Percentiles rank a stretch among this genome's conserved stretches.
These are phyloP conservation scores for Chelonus insularis DNA, from an alignment of 1,140 invertebrate genomes.

Conservation along the genomic window DNA sequence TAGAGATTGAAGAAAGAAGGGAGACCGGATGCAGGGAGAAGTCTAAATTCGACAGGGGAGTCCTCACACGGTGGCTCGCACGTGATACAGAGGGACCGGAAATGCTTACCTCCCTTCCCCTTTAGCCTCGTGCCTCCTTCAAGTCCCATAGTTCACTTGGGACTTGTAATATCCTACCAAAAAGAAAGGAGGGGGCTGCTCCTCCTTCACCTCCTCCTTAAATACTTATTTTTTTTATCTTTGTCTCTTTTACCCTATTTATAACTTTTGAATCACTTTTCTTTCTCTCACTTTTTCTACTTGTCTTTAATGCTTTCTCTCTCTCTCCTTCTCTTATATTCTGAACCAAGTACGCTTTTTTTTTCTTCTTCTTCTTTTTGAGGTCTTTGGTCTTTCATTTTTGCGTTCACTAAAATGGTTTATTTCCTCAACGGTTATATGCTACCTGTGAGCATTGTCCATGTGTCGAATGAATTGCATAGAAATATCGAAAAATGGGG, in stretches of 20 bases:
- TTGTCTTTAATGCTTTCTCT: no score
- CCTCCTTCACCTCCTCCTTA: not conserved
- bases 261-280: no score
- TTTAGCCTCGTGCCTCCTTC: slow-evolving; percentile 37
- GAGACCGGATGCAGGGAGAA: slow-evolving; percentile 42
- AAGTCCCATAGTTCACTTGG: slow-evolving; percentile 18
- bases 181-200: not conserved
- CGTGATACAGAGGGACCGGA: slow-evolving; percentile 59
- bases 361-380: no score
- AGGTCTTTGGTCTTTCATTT: no score
- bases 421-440: no score
- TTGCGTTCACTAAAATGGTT: no score
- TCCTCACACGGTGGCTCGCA: slow-evolving; percentile 50
- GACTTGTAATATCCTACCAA: not conserved
- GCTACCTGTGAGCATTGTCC: no score
- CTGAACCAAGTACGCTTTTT: no score
- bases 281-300: no score
- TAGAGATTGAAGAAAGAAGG: slow-evolving; percentile 29
- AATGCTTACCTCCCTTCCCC: slow-evolving; percentile 48
- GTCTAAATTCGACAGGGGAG: slow-evolving; percentile 38
- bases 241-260: not conserved
- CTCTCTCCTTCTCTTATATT: no score
- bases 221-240: not conserved
- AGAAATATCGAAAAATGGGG: no score
- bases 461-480: no score